Conservation (phyloP, 2,797 vertebrate species). For the Epinephelus coioides region DNA sequence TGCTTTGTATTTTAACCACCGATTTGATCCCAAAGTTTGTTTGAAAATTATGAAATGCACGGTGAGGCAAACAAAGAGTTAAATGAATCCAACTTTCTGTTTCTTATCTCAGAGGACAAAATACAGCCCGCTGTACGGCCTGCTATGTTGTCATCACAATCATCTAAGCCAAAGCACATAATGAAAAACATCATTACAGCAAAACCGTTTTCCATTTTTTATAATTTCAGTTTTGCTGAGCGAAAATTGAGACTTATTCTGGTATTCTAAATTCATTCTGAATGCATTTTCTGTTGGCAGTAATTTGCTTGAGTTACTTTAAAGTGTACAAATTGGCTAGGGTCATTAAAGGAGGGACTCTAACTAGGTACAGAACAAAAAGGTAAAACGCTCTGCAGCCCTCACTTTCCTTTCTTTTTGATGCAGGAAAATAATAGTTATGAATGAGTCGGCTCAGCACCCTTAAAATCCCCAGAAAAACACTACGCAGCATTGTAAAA, state of each 20-base stretch:
- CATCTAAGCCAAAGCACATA: slow-evolving; percentile 16
- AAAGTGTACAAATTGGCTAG: slow-evolving; percentile 24
- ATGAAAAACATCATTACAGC: slow-evolving; percentile 38
- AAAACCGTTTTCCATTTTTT: slow-evolving; percentile 1
- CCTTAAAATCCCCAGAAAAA: slow-evolving; percentile 1
- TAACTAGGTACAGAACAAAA: background rate
- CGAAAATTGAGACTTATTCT: slow-evolving; percentile 23
- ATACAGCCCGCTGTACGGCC: background rate
- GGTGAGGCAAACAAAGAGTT: background rate
- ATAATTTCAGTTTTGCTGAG: slow-evolving; percentile 16
- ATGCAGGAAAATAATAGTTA: slow-evolving; percentile 7
- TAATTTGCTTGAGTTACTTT: slow-evolving; percentile 11
- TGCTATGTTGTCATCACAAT: slow-evolving; percentile 13
- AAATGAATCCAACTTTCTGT: background rate
- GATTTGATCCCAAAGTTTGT: background rate
- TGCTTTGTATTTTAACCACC: background rate
- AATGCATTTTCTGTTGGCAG: slow-evolving; percentile 22
- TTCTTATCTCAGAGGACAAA: slow-evolving; percentile 15
- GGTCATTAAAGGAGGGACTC: background rate
- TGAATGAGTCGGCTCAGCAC: slow-evolving; percentile 12
- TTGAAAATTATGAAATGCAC: background rate
- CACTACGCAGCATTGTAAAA: background rate
- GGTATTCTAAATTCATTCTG: slow-evolving; percentile 8
- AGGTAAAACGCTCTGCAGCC: background rate
- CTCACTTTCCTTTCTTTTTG: background rate